Conservation (phyloP, 1,140 invertebrate species). For the Cydia strobilella region DNA sequence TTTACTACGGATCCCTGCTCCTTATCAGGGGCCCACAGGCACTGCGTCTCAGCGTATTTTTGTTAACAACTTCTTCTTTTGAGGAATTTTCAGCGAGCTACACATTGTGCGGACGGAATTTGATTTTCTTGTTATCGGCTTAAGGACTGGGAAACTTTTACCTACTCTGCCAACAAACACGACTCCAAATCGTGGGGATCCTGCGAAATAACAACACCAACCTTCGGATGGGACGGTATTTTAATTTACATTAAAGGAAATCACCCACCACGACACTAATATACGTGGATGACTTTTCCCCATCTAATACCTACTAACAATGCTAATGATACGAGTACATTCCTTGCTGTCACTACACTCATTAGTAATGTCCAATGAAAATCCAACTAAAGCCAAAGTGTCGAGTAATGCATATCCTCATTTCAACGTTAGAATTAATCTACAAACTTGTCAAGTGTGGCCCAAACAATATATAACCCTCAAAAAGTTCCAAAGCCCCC, state of each 20-base stretch:
- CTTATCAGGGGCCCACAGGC: conserved; percentile 72
- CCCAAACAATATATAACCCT: conserved; percentile 62
- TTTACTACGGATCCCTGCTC: conserved; percentile 56
- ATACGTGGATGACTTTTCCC: not conserved
- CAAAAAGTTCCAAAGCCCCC: conserved; percentile 55
- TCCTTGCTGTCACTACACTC: not conserved
- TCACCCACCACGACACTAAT: no score
- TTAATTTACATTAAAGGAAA: not conserved
- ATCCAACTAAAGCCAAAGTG: conserved; percentile 23
- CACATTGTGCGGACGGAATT: conserved; percentile 61
- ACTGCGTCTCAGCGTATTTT: conserved; percentile 63
- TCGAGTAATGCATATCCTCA: conserved; percentile 21
- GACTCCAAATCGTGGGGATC: conserved; percentile 19
- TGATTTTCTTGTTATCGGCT: conserved; percentile 65
- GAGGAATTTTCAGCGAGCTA: conserved; percentile 66
- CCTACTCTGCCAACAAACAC: not conserved
- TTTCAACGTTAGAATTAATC: conserved; percentile 25
- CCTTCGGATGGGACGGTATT: not conserved
- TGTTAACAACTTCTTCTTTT: conserved; percentile 75
- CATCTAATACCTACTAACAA: not conserved
- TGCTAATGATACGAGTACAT: not conserved
- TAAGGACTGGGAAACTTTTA: conserved; percentile 32
- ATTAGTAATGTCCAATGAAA: conserved; percentile 7
- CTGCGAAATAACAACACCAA: not conserved
- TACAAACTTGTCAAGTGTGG: conserved; percentile 33